Base-by-base conservation (phyloP, 2,888 invertebrate genomes). In the Archips crataeganus region DNA sequence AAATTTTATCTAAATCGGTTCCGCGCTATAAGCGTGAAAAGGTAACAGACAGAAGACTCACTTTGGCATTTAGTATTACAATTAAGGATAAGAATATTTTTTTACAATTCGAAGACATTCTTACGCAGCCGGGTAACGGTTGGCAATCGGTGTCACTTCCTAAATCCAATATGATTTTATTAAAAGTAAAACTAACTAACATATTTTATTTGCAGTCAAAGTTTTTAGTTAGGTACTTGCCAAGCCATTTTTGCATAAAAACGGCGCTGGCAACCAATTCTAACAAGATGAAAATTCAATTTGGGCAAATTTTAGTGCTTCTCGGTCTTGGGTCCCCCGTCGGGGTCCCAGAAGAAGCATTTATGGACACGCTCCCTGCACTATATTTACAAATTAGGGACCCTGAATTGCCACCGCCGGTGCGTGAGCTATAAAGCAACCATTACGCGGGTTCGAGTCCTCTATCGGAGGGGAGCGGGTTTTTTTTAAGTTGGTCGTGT, bases 381-480 rank as follows among this genome's bases (percentile, higher is more conserved):
- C 75, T 70, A 75, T 86, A 87, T 88, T 87, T 87, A 89, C 88
- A 85, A 91, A 91, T 92, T 91, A 90, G 84, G 85, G 82, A 85
- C 88, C 90, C 89, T 87, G 87, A 89, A 90, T 86, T 81, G 82
- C 34, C 81, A 77, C 82, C 80, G 79, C 84, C 85, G 88, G 84
- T 87, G 87, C 85, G 83, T 81, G 87, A 86, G 87, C 83, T 81
- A 90, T 92, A 91, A 92, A 92, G 85, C 83, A 88, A 82, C 83
- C 89, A 90, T 91, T 91, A 90, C 86, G 87, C 77, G 85, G 84
- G 75, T 74, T 77, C 47, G 47, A 65, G 15, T 10, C 15, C 51
- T 15, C 39, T 39, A 15, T 23, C 42, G 62, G 36, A 42, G 23
- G 62, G 62, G 39, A 23, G 8, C 54, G 23, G 4, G 9, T 23